Base-by-base conservation (phyloP, 2,797 vertebrate species). In the Sorex maritimensis region DNA sequence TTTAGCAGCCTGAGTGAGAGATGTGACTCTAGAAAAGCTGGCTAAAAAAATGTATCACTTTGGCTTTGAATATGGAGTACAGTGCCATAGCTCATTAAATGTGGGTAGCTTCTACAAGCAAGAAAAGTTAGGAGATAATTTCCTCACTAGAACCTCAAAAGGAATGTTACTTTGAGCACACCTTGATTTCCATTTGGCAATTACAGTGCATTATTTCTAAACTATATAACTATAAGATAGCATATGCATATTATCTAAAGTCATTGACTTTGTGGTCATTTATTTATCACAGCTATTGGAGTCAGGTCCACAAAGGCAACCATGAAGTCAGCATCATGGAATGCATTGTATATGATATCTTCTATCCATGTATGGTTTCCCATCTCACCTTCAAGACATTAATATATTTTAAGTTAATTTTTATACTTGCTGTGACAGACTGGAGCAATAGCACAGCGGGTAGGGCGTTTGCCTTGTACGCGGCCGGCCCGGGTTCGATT, bases 51-150 rank as follows among this genome's bases (percentile, higher is more conserved):
- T 67, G 38, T 15, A 69, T 23, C n/a, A 78, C 41, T 71, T 41
- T 81, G 71, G 28, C 30, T 88, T 92, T 75, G 49, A 90, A 90
- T 71, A 46, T 63, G n/a, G 78, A 89, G 44, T 15, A 52, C 21
- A 19, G 30, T 38, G 49, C 77, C 17, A 30, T 24, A 79, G 87
- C 49, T 44, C n/a, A 80, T 65, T 24, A 30, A 72, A 67, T 30
- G 12, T 65, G 44, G 44, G 28, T 72, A 44, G n/a, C 75, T 90
- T 83, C 75, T 41, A 73, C n/a, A 77, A 77, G 8, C 72, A n/a
- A 69, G 65, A 77, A 83, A 73, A 79, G 74, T 52, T 30, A 55
- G 73, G 23, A 49, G 63, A 63, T 14, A 49, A 52, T 49, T 61
- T 71, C 19, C 86, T 28, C 46, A 38, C 52, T 44, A 69, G 41